Evolutionary conservation across 2,797 vertebrate genomes (phyloP).

Genomic region (Clarias fuscus): DNA sequence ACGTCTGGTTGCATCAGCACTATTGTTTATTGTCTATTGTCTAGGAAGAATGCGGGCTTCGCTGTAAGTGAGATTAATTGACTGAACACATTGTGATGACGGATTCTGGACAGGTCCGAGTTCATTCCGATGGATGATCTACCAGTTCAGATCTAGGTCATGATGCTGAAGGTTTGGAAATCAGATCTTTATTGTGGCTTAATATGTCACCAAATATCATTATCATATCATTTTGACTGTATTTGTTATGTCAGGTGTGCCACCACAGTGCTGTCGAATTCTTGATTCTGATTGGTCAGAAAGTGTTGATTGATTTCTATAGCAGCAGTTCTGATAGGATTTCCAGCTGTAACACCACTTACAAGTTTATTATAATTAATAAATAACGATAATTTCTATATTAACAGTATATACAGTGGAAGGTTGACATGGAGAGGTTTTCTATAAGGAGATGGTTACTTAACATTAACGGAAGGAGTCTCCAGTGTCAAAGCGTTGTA

Average conservation of each 20-base stretch:
- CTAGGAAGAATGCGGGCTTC: constrained; percentile 48
- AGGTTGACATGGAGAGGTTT: background rate
- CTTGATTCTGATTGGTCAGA: background rate
- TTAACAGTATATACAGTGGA: background rate
- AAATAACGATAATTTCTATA: background rate
- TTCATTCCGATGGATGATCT: constrained; percentile 17
- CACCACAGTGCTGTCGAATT: background rate
- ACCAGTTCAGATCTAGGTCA: constrained; percentile 21
- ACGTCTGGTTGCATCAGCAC: constrained; percentile 39
- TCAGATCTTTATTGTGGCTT: no score
- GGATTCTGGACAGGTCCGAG: constrained; percentile 22
- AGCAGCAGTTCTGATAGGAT: background rate
- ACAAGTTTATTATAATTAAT: background rate
- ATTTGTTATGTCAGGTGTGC: background rate
- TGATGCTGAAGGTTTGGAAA: background rate
- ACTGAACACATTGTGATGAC: constrained; percentile 35
- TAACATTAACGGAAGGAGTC: background rate
- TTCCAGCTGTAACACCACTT: background rate
- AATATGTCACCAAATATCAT: background rate
- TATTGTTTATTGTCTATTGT: constrained; percentile 57
- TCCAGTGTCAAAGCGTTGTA: background rate
- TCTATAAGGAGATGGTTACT: background rate
- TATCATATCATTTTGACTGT: background rate
- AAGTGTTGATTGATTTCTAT: background rate
- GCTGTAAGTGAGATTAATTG: constrained; percentile 51